Base-by-base conservation (phyloP, 1,140 invertebrate genomes). In the Anagrus nilaparvatae region DNA sequence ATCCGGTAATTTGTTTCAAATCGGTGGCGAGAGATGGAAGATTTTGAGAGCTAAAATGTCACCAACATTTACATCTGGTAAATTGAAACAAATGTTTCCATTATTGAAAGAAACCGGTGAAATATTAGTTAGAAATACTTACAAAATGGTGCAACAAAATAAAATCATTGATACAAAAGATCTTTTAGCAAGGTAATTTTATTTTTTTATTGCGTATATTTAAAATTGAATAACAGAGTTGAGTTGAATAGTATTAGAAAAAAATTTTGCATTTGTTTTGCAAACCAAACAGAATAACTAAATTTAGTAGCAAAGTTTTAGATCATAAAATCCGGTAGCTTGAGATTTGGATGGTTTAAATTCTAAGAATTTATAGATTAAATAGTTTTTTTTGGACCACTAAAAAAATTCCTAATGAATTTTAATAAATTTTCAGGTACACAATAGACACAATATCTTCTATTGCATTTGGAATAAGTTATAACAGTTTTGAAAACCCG, bases 371-470 rank as follows among this genome's bases (percentile, higher is more conserved):
- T n/a, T n/a, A n/a, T n/a, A n/a, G n/a, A n/a, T n/a, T n/a, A n/a
- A n/a, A n/a, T n/a, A n/a, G n/a, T n/a, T n/a, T n/a, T n/a, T n/a
- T n/a, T n/a, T n/a, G n/a, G n/a, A n/a, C n/a, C n/a, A n/a, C n/a
- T n/a, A n/a, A n/a, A n/a, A n/a, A n/a, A n/a, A n/a, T n/a, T n/a
- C n/a, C n/a, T n/a, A n/a, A n/a, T n/a, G n/a, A n/a, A n/a, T n/a
- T n/a, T n/a, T n/a, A n/a, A 31, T 25, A 23, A 23, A 19, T 2
- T n/a, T 27, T 13, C 3, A 58, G 65, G 14, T 78, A 68, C 44
- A 70, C 71, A 2, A 73, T 75, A 35, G 77, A 80, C 49, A 65
- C 73, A 2, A 77, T 79, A 19, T 70, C 69, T 9, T 65, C 63
- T 10, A 70, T 69, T 40, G 70, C 67, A 10, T 79, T 78, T 51